These are phyloP conservation scores for Zaprionus kolodkinae DNA, from an alignment of 1,140 invertebrate species.

Conservation along the genomic window DNA sequence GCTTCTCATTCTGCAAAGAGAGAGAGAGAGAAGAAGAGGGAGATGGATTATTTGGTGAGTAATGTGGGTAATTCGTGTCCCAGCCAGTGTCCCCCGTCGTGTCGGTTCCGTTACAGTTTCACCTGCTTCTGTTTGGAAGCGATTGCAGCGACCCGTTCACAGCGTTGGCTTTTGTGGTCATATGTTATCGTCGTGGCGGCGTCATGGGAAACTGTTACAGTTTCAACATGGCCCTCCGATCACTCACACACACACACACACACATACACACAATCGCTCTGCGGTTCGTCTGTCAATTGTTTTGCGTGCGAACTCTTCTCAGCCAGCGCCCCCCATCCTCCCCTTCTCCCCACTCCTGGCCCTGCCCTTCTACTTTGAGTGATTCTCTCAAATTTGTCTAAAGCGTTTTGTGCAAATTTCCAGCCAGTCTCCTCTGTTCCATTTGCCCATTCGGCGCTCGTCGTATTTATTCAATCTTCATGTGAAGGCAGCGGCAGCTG, in stretches of 20 bases:
- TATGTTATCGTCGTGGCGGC: constrained; percentile 45
- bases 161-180: constrained; percentile 58
- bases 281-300: constrained; percentile 79
- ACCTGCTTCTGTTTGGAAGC: constrained; percentile 14
- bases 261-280: constrained; percentile 46
- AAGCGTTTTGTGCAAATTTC: constrained; percentile 76
- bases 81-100: not conserved
- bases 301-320: constrained; percentile 72
- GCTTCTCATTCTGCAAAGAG: constrained; percentile 65
- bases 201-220: constrained; percentile 81
- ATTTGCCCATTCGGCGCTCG: constrained; percentile 19
- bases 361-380: constrained; percentile 41
- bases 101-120: constrained; percentile 26
- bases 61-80: constrained; percentile 19
- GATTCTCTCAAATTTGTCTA: constrained; percentile 79
- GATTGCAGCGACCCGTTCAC: constrained; percentile 12
- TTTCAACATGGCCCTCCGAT: constrained; percentile 54
- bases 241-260: constrained; percentile 9
- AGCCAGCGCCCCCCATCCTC: not conserved
- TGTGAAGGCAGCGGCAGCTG: constrained; percentile 48
- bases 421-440: not conserved
- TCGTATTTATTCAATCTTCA: constrained; percentile 76
- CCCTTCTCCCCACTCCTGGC: not conserved
- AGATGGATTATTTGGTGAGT: not conserved
- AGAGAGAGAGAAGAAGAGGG: not conserved